Evolutionary conservation across 2,113 vertebrate genomes (phyloP).

Genomic region (Delphinus delphis): DNA sequence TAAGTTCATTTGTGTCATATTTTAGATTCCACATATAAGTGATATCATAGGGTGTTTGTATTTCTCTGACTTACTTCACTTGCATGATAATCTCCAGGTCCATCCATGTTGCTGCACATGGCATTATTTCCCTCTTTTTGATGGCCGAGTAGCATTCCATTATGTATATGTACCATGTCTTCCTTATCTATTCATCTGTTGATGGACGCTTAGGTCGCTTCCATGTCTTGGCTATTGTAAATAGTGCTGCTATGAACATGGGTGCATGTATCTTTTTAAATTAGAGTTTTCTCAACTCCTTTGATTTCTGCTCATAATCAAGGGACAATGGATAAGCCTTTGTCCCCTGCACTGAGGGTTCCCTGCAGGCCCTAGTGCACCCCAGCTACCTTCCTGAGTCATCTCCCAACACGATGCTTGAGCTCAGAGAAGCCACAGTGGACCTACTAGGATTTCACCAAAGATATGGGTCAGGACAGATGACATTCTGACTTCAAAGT

Average conservation of each 20-base stretch:
- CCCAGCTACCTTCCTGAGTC: no score
- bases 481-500: background rate
- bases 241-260: background rate
- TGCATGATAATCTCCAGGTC: no score
- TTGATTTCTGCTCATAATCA: background rate
- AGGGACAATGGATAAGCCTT: accelerated
- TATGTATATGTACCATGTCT: accelerated
- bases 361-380: no score
- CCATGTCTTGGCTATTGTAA: background rate
- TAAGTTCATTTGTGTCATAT: background rate
- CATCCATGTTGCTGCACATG: background rate
- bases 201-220: background rate
- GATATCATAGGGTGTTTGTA: background rate
- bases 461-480: background rate
- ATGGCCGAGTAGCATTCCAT: background rate
- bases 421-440: background rate
- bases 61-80: background rate
- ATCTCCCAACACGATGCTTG: background rate
- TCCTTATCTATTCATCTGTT: accelerated
- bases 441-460: background rate
- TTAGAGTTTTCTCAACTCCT: background rate
- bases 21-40: background rate
- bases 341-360: accelerated
- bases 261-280: background rate
- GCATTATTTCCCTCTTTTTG: background rate